phyloP scores from a whole-genome alignment of 2,113 vertebrate species.

The Rhynchomys soricoides region DNA sequence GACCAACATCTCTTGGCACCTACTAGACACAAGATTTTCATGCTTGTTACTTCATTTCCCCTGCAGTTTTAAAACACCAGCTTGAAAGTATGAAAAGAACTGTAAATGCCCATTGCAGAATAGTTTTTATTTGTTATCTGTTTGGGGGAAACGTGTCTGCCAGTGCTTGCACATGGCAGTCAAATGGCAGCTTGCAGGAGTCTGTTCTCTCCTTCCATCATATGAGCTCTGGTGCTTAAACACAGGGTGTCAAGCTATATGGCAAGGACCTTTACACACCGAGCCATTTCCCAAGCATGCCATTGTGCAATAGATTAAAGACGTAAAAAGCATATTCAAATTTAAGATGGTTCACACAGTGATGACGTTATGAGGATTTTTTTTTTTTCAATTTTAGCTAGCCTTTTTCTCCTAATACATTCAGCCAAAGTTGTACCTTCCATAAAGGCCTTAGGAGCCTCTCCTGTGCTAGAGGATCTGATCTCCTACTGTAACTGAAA shows the following conservation, averaged over 20 bases:
- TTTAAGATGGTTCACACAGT: background rate
- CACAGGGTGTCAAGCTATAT: no score
- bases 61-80: background rate
- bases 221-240: no score
- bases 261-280: background rate
- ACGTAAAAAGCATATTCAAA: slow-evolving; percentile 31
- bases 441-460: slow-evolving; percentile 31
- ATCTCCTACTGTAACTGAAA: background rate
- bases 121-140: background rate
- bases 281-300: no score
- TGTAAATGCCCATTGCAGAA: background rate
- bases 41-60: slow-evolving; percentile 2
- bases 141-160: rapidly evolving
- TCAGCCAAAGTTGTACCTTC: slow-evolving; percentile 3
- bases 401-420: background rate
- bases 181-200: no score
- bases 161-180: background rate
- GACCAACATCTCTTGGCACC: background rate
- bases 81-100: slow-evolving; percentile 10
- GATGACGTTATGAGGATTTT: background rate
- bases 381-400: background rate
- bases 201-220: background rate
- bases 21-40: slow-evolving; percentile 26
- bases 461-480: background rate
- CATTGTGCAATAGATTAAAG: background rate